Evolutionary conservation across 92 coral and sea anemone genomes (phyloP), one percentile per base, ranked within the genome.

Genomic region (Phenganax stokvisi): DNA sequence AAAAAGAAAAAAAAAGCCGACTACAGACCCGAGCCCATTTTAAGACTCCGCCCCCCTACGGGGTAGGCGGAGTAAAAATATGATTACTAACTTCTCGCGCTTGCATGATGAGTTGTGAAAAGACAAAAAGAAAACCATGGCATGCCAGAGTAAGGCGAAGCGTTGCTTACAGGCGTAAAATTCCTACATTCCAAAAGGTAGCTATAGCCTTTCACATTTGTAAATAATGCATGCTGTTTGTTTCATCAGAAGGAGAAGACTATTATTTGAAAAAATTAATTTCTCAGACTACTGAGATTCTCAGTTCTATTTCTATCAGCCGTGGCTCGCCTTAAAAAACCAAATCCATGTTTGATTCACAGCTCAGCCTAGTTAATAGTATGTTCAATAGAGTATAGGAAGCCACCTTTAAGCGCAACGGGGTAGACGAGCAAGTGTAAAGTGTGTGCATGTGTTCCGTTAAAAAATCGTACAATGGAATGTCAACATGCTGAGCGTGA

Each of bases 291-390:
- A 68, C 53, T 68, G 52, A 37, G 73, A 68, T 68, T 15, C 15
- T 68, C 47, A 68, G 31, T 68, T 68, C 54, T 37, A 29, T 37
- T 5, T 37, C 47, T 37, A 1, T 37, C 5, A 37, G 47, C 47
- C 47, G 5, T 37, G 47, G 47, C 47, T 37, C 47, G 5, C 5
- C 73, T 68, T 37, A 6, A n/a, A 6, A 52, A 12, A 53, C 31
- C 47, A 30, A 68, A 15, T 37, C 53, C 73, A 68, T 68, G 15
- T 0, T 68, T 68, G n/a, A 68, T 68, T 68, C 47, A 68, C 73
- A 30, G 31, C 52, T 68, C 54, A 30, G 73, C 11, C 13, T 13
- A 68, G 0, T 68, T 68, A 68, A 68, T 68, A 1, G 52, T n/a
- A 68, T 29, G 73, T 68, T 68, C 47, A 37, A 68, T 68, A 29